Conservation (phyloP, 1,140 invertebrate genomes). For the Drosophila pallidifrons region DNA sequence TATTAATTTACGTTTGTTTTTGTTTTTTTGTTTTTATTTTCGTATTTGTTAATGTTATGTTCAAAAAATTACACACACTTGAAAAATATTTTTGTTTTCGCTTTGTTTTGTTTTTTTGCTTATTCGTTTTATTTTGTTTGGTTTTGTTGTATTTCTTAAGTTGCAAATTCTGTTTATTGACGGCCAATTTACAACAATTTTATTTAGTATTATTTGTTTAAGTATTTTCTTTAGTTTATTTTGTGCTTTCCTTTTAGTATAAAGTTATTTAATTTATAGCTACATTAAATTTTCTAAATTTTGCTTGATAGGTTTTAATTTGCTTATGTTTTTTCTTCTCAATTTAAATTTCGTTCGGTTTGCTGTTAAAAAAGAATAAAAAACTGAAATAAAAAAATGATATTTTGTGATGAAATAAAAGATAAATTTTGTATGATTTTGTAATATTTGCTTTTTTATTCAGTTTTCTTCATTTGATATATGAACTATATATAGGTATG, state of each 20-base stretch:
- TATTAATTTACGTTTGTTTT: slow-evolving; percentile 66
- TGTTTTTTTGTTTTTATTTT: slow-evolving; percentile 13
- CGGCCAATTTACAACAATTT: slow-evolving; percentile 62
- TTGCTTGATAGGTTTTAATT: slow-evolving; percentile 74
- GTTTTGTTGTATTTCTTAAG: slow-evolving; percentile 18
- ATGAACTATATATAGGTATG: slow-evolving; percentile 45
- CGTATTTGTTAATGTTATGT: slow-evolving; percentile 74
- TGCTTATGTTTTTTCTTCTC: slow-evolving; percentile 43
- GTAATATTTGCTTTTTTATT: slow-evolving; percentile 63
- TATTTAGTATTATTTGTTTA: slow-evolving; percentile 27
- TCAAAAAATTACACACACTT: slow-evolving; percentile 84
- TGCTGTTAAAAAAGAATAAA: slow-evolving; percentile 33
- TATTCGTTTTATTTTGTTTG: slow-evolving; percentile 3
- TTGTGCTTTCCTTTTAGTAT: slow-evolving; percentile 59
- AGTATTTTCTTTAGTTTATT: slow-evolving; percentile 35
- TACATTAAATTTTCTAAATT: slow-evolving; percentile 76
- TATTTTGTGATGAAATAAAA: slow-evolving; percentile 52
- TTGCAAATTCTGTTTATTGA: slow-evolving; percentile 48
- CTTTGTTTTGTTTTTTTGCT: slow-evolving; percentile 29
- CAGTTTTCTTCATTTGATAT: slow-evolving; percentile 54
- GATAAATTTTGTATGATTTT: slow-evolving; percentile 65
- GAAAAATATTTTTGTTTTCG: slow-evolving; percentile 71
- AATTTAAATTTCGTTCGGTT: slow-evolving; percentile 7
- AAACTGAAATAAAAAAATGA: slow-evolving; percentile 16
- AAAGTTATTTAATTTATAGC: slow-evolving; percentile 54